Conservation (phyloP, 2,113 vertebrate genomes). For the Pampusana beccarii region DNA sequence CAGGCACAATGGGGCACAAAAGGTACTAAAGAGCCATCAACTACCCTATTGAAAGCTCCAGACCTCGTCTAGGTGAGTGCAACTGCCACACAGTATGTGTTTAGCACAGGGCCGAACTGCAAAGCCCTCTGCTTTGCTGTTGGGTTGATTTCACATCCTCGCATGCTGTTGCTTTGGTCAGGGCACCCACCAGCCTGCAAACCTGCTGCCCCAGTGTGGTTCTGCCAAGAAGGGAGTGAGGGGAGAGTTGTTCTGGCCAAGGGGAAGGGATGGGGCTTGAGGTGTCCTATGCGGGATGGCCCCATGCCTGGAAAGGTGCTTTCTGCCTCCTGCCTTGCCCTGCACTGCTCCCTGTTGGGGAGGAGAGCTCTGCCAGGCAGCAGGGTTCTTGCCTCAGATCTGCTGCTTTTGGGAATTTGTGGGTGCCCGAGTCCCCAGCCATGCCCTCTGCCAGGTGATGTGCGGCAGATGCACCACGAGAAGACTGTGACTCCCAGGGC, state of each 20-base stretch:
- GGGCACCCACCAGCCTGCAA: background rate
- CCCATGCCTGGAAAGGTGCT: background rate
- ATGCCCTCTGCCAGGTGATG: background rate
- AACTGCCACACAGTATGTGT: background rate
- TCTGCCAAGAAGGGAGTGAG: background rate
- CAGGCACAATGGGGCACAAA: too few relatives aligned
- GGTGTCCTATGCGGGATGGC: too few relatives aligned
- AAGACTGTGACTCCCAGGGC: background rate
- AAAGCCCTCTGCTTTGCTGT: background rate
- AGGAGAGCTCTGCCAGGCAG: background rate
- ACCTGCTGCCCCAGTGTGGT: accelerated
- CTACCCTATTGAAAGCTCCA: too few relatives aligned
- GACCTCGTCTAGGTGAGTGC: too few relatives aligned
- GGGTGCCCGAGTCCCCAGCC: background rate
- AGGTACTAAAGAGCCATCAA: too few relatives aligned
- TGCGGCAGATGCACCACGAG: accelerated
- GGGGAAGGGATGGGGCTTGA: background rate
- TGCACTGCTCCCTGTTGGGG: background rate
- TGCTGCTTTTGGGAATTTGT: background rate
- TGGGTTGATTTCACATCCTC: background rate
- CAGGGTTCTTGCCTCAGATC: background rate
- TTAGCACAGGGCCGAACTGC: background rate
- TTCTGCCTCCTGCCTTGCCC: background rate
- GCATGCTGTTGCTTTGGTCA: accelerated
- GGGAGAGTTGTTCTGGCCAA: background rate